These are phyloP conservation scores for Takifugu rubripes DNA, from an alignment of 2,797 vertebrate species.

Conservation along the genomic window DNA sequence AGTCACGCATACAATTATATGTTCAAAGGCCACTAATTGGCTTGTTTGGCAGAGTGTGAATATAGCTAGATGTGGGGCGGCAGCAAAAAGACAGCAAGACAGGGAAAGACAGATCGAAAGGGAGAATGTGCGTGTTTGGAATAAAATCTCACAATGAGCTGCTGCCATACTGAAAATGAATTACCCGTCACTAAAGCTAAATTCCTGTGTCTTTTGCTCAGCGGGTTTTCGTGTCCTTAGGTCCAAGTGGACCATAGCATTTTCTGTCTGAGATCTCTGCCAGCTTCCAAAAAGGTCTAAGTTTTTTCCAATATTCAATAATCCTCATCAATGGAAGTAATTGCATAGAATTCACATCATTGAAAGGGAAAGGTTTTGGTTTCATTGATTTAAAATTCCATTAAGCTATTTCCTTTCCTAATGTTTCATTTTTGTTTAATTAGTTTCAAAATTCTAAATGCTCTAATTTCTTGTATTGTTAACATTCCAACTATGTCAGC, in stretches of 20 bases:
- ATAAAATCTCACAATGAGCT: conserved; percentile 52
- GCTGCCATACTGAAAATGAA: conserved; percentile 62
- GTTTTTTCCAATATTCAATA: conserved; percentile 26
- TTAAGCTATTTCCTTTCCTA: too few species aligned
- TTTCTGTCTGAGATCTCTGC: conserved; percentile 46
- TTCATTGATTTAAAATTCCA: too few species aligned
- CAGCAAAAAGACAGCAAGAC: conserved; percentile 25
- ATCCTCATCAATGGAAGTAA: conserved; percentile 15
- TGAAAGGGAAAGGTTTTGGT: not conserved
- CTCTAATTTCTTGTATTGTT: too few species aligned
- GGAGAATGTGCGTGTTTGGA: conserved; percentile 3
- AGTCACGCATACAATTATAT: conserved; percentile 36
- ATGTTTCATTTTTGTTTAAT: too few species aligned
- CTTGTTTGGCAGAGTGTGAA: conserved; percentile 61
- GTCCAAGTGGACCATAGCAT: conserved; percentile 40
- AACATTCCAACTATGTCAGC: conserved; percentile 1
- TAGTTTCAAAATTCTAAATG: too few species aligned
- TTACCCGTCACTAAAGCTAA: conserved; percentile 63
- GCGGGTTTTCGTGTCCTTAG: conserved; percentile 21
- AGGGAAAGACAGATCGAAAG: conserved; percentile 1
- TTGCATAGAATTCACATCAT: conserved; percentile 25
- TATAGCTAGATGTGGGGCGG: conserved; percentile 46
- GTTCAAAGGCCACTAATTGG: conserved; percentile 68
- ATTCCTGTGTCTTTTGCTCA: conserved; percentile 42
- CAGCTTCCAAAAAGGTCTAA: conserved; percentile 29